Conservation (phyloP, 2,113 vertebrate species). For the Trichechus manatus region DNA sequence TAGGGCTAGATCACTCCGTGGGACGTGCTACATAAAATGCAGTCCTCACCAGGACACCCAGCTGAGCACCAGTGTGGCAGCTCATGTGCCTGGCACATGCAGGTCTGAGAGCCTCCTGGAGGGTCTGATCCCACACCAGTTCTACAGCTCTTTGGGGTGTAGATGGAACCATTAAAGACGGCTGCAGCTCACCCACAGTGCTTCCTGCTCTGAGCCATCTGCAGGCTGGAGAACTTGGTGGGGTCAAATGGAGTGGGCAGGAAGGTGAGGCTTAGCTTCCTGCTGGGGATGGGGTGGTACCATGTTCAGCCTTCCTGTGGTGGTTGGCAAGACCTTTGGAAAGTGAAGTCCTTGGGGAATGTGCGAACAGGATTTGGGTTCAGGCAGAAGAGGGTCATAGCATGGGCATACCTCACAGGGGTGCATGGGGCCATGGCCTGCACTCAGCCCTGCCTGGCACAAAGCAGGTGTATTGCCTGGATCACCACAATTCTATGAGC, state of each 20-base stretch:
- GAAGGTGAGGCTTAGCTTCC: not conserved
- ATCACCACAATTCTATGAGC: not conserved
- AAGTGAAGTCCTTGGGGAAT: not conserved
- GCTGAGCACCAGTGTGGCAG: not conserved
- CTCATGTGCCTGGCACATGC: not conserved
- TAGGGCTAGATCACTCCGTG: not conserved
- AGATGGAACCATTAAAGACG: not conserved
- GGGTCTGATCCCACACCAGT: not conserved
- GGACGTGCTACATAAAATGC: not conserved
- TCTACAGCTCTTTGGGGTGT: not conserved
- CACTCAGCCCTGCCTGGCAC: not conserved
- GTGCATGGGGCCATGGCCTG: not conserved
- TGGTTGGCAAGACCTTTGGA: conserved; percentile 4
- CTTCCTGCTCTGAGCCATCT: not conserved
- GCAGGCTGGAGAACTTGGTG: not conserved
- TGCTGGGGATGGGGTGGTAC: not conserved
- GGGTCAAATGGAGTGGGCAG: not conserved
- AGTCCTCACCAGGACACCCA: not conserved
- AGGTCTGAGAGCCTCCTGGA: not conserved
- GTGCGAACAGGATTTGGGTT: not conserved
- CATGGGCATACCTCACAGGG: not conserved
- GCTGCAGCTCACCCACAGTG: not conserved
- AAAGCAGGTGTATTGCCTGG: not conserved
- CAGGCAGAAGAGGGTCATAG: not conserved
- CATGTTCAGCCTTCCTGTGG: not conserved